Base-by-base conservation (phyloP, 2,888 invertebrate species). In the Epistrophe eligans region DNA sequence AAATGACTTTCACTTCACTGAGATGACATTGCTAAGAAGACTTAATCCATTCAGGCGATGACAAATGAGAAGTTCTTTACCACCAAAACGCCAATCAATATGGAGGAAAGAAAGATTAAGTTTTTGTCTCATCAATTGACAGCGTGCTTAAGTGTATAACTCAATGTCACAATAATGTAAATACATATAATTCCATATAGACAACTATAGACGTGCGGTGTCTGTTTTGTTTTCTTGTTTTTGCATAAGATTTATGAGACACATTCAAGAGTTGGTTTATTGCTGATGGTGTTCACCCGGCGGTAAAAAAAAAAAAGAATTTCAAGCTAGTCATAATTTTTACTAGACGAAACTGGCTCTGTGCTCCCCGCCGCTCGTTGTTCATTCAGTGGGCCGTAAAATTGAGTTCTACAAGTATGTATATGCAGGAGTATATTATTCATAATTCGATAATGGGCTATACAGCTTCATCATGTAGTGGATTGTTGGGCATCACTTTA, bases 91-190 rank as follows among this genome's bases (percentile, higher is more conserved):
- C 17, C 40, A 15, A 5, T 19, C 43, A 24, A 48, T 58, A 6
- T 7, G 15, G 15, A 11, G 24, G 24, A 24, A 2, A 3, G 24
- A 9, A 19, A 64, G 45, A 64, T 64, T 45, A 48, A 48, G 48
- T 9, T 10, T 48, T 28, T 62, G n/a, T 40, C 24, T 66, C 32
- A 48, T 48, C 48, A 48, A 66, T 48, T 64, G 64, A 64, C 45
- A 45, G 11, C 5, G 15, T 24, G 64, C 28, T 38, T 45, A 32
- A 32, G 48, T 17, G 13, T 48, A 48, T 67, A 38, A 67, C 52
- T 67, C 67, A 67, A 67, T 67, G 67, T 67, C 67, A 67, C 67
- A 67, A 50, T 52, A 67, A 67, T 38, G 19, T 52, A 38, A 67
- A 52, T 38, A 67, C 52, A 32, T 35, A 35, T 32, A 15, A 48